Evolutionary conservation across 2,113 vertebrate species (phyloP), one percentile per base, ranked within the genome.

Genomic region (Bostrychus sinensis): DNA sequence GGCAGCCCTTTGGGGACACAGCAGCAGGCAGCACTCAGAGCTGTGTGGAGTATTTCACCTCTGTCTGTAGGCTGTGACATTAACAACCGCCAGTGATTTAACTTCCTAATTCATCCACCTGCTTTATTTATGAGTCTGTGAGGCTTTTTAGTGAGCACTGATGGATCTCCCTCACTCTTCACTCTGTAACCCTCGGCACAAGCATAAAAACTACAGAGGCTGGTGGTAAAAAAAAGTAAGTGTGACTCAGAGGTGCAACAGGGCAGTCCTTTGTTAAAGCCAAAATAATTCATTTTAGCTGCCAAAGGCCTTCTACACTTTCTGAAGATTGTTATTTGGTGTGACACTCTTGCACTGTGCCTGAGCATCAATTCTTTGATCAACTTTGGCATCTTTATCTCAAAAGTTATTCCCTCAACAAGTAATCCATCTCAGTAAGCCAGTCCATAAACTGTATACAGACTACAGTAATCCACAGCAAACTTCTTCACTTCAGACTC

Each of bases 1-100:
- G 58, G 51, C 43, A 62, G 53, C 30, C 45, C 67, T 70, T 61
- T 51, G 46, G 26, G 50, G 48, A 70, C 32, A 41, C 37, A 78
- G 62, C 62, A 36, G 63, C 4, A 2, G 53, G 42, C 60, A 70
- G 81, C 57, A 66, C 32, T 69, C 34, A 53, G 59, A 42, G 39
- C 43, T 30, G 41, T 19, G 16, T 20, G 45, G 45, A 64, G 78
- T 87, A 82, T 82, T 84, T 83, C 75, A 87, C 71, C 77, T 77
- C 78, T 56, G 66, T 78, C 80, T 87, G 70, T 69, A 66, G 68
- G 66, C 77, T 70, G 62, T 75, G 79, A 62, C 75, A 67, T 86
- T 84, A 84, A 78, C 71, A 59, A 62, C 81, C 61, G 22, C 66
- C 76, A 70, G 71, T 87, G 85, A 89, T 87, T 87, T 84, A 78